phyloP scores from a whole-genome alignment of 1,140 invertebrate species.

The Zaprionus capensis region DNA sequence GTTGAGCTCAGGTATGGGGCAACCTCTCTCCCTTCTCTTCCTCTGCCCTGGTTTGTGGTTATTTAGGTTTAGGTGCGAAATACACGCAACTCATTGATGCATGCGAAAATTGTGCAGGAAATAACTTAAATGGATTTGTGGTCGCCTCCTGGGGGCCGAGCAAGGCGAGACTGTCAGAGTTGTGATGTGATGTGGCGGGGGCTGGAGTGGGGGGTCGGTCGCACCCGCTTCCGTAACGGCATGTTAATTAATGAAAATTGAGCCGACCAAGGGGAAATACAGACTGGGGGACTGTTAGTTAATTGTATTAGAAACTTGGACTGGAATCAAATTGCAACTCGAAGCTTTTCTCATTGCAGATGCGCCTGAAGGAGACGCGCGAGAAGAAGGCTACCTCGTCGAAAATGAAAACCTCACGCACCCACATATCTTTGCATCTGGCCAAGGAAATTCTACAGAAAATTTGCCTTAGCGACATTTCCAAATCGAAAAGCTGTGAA shows the following conservation, averaged over 20 bases:
- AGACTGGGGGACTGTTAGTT: neutral
- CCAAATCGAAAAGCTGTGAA: conserved; percentile 95
- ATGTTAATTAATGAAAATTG: conserved; percentile 78
- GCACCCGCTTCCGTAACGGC: conserved; percentile 41
- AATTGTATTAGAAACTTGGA: conserved; percentile 44
- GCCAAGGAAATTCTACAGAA: conserved; percentile 92
- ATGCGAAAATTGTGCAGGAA: conserved; percentile 76
- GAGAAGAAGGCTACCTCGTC: conserved; percentile 88
- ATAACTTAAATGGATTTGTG: conserved; percentile 72
- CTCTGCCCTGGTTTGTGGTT: conserved; percentile 24
- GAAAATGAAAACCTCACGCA: conserved; percentile 87
- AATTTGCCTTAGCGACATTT: conserved; percentile 93
- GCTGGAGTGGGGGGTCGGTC: neutral
- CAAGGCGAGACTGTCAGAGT: neutral
- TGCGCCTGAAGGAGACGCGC: conserved; percentile 90
- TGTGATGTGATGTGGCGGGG: no score
- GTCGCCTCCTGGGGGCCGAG: neutral
- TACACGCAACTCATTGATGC: conserved; percentile 75
- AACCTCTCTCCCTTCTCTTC: neutral
- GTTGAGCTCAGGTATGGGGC: neutral
- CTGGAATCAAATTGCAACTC: neutral
- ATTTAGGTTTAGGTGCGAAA: conserved; percentile 65
- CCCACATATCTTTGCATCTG: conserved; percentile 90
- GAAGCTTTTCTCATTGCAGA: conserved; percentile 82
- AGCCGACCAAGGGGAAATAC: conserved; percentile 21